A percentile compares a stretch with the other conserved stretches of the same genome.
Evolutionary conservation across 2,888 invertebrate genomes (phyloP).

Genomic region (Clitarchus hookeri): DNA sequence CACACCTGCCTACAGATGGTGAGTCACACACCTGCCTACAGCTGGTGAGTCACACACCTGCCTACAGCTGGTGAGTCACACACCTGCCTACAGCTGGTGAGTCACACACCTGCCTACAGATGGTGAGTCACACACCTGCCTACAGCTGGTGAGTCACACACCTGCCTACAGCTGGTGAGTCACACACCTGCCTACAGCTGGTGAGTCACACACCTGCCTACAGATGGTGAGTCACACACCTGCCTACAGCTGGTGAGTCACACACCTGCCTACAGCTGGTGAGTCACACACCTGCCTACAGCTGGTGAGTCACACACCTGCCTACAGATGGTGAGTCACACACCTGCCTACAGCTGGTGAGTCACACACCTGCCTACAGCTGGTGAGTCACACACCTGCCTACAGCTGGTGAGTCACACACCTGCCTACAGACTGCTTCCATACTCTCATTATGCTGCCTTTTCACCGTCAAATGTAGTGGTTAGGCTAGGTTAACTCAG

Average conservation of each 20-base stretch:
- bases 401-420: slow-evolving; percentile 70
- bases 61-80: slow-evolving; percentile 75
- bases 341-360: slow-evolving; percentile 75
- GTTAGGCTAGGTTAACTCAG: no score
- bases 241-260: slow-evolving; percentile 77
- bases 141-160: slow-evolving; percentile 70
- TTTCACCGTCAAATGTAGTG: no score
- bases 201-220: slow-evolving; percentile 67
- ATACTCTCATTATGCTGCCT: no score
- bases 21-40: slow-evolving; percentile 64
- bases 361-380: slow-evolving; percentile 66
- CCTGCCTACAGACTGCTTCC: no score
- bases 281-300: slow-evolving; percentile 64
- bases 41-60: slow-evolving; percentile 67
- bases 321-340: slow-evolving; percentile 75
- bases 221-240: slow-evolving; percentile 68
- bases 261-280: slow-evolving; percentile 73
- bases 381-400: slow-evolving; percentile 68
- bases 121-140: slow-evolving; percentile 68
- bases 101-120: slow-evolving; percentile 66
- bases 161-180: slow-evolving; percentile 77
- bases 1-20: slow-evolving; percentile 73
- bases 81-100: slow-evolving; percentile 75
- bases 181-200: slow-evolving; percentile 68
- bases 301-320: slow-evolving; percentile 67